A percentile compares a stretch with the other conserved stretches of the same genome.
Evolutionary conservation across 1,140 invertebrate genomes (phyloP).

Genomic region (Acromyrmex echinatior): DNA sequence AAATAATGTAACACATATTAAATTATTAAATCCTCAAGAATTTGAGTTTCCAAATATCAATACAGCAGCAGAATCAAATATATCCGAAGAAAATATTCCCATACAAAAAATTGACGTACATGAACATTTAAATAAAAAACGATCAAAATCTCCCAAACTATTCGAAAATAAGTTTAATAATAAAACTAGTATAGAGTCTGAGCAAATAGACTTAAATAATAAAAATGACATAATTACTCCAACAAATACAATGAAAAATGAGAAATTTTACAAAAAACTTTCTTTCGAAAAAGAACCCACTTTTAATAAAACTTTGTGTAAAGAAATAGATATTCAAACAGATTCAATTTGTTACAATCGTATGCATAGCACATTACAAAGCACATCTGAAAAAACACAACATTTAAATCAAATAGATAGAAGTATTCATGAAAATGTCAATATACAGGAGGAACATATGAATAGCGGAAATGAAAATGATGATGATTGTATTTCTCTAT

Average conservation of each 20-base stretch:
- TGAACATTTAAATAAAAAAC: conserved; percentile 37
- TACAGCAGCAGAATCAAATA: not conserved
- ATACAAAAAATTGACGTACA: conserved; percentile 13
- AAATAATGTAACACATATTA: not conserved
- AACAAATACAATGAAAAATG: not conserved
- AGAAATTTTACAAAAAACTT: not conserved
- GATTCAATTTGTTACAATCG: not conserved
- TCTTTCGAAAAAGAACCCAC: not conserved
- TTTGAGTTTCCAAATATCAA: not conserved
- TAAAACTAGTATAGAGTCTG: not conserved
- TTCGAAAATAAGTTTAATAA: not conserved
- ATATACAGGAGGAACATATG: not conserved
- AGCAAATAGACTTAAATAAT: not conserved
- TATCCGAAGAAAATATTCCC: not conserved
- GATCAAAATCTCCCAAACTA: not conserved
- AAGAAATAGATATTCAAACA: not conserved
- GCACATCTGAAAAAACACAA: not conserved
- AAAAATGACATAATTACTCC: not conserved
- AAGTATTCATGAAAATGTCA: not conserved
- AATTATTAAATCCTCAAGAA: conserved; percentile 1
- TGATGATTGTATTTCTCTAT: conserved; percentile 63
- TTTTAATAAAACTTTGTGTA: not conserved
- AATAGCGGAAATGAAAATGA: not conserved
- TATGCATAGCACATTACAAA: not conserved
- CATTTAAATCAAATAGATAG: not conserved